These are phyloP conservation scores for Pogoniulus pusillus DNA, from an alignment of 2,797 vertebrate genomes.

Conservation along the genomic window DNA sequence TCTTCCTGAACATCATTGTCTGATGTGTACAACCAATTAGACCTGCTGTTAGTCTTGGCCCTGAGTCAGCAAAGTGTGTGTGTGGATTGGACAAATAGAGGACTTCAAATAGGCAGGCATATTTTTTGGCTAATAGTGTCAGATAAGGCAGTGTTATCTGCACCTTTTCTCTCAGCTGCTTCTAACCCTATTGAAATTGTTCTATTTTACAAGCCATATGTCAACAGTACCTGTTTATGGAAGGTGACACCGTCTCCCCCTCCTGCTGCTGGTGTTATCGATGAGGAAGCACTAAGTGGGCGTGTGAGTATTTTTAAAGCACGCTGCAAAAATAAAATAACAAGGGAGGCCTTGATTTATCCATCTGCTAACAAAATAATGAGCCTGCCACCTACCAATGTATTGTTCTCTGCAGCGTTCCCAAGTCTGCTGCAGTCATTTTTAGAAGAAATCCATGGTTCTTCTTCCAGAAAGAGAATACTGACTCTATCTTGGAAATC, in stretches of 20 bases:
- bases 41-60: conserved; percentile 58
- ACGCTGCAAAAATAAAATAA: conserved; percentile 60
- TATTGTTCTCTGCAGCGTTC: background rate
- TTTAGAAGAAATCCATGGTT: conserved; percentile 39
- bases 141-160: conserved; percentile 70
- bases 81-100: conserved; percentile 59
- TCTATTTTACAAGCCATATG: conserved; percentile 55
- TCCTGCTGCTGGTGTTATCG: conserved; percentile 70
- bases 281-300: conserved; percentile 78
- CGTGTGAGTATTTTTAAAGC: conserved; percentile 62
- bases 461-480: background rate
- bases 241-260: conserved; percentile 55
- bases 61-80: background rate
- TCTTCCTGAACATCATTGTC: conserved; percentile 51
- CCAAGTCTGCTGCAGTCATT: conserved; percentile 12
- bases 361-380: background rate
- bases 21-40: conserved; percentile 45
- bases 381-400: background rate
- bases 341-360: conserved; percentile 28
- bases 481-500: background rate
- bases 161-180: conserved; percentile 37
- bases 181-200: conserved; percentile 12
- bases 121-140: conserved; percentile 39
- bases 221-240: conserved; percentile 78
- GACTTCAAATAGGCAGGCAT: conserved; percentile 48